A percentile compares a stretch with the other conserved stretches of the same genome.
Conservation (phyloP, 1,140 invertebrate genomes). For the Drosophila tsacasi region DNA sequence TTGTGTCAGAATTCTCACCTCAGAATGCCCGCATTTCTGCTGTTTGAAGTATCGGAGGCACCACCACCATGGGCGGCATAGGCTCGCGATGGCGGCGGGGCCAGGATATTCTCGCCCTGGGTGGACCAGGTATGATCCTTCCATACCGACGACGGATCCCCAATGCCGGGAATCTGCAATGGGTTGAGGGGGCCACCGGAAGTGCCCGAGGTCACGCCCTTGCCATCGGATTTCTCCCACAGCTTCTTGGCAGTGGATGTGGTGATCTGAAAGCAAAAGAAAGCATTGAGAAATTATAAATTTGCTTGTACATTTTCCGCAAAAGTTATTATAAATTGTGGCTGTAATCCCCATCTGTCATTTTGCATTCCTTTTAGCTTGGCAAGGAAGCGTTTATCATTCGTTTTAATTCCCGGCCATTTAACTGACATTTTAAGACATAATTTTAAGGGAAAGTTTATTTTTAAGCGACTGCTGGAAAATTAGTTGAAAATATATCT, state of each 20-base stretch:
- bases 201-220: conserved; percentile 66
- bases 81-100: conserved; percentile 71
- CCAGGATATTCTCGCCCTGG: conserved; percentile 82
- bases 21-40: conserved; percentile 80
- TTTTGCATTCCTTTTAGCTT: neutral
- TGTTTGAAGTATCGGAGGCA: conserved; percentile 76
- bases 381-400: conserved; percentile 11
- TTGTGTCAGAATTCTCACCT: conserved; percentile 60
- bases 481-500: neutral
- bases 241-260: conserved; percentile 85
- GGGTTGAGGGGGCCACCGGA: conserved; percentile 80
- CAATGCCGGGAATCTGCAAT: conserved; percentile 81
- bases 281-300: conserved; percentile 16
- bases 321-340: conserved; percentile 24
- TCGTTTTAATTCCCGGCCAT: neutral
- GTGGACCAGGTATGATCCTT: conserved; percentile 85
- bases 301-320: conserved; percentile 2
- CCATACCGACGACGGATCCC: conserved; percentile 82
- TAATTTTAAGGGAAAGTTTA: neutral
- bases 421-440: neutral
- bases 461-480: neutral
- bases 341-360: neutral
- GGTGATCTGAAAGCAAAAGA: conserved; percentile 69
- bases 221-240: conserved; percentile 85
- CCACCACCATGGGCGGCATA: conserved; percentile 78